Conservation (phyloP, 2,113 vertebrate genomes). For the Pungitius pungitius region DNA sequence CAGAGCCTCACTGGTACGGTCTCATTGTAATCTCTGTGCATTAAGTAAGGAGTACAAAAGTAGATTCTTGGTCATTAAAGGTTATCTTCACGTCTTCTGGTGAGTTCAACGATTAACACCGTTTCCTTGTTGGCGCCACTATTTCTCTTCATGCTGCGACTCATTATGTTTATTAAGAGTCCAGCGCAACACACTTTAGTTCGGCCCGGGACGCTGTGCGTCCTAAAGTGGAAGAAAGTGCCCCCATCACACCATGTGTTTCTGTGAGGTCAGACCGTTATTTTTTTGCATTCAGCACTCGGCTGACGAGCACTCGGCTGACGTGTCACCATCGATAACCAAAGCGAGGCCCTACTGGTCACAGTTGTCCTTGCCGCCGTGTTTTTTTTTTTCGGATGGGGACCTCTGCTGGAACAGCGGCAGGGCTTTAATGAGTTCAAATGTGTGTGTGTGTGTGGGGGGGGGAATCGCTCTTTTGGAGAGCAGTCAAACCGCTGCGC, state of each 20-base stretch:
- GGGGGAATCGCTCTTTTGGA: conserved; percentile 31
- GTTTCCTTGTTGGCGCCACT: background rate
- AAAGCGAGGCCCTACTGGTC: conserved; percentile 54
- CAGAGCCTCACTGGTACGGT: background rate
- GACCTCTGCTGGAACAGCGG: conserved; percentile 53
- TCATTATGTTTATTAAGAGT: no score
- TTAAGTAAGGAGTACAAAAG: background rate
- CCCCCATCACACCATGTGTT: no score
- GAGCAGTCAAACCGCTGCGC: conserved; percentile 17
- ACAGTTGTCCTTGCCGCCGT: conserved; percentile 67
- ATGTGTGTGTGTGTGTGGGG: conserved; percentile 7
- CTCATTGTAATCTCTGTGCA: background rate
- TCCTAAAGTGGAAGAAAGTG: no score
- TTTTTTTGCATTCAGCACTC: conserved; percentile 57
- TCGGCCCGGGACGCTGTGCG: background rate
- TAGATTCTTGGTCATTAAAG: background rate
- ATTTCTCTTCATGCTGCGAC: no score
- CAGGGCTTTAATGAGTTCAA: conserved; percentile 57
- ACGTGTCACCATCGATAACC: conserved; percentile 64
- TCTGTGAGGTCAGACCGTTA: background rate
- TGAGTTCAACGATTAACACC: background rate
- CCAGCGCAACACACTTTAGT: background rate
- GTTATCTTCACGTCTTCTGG: background rate
- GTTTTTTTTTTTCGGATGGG: conserved; percentile 49
- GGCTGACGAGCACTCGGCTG: conserved; percentile 35